phyloP scores from a whole-genome alignment of 2,888 invertebrate genomes.

The Plagodis dolabraria region DNA sequence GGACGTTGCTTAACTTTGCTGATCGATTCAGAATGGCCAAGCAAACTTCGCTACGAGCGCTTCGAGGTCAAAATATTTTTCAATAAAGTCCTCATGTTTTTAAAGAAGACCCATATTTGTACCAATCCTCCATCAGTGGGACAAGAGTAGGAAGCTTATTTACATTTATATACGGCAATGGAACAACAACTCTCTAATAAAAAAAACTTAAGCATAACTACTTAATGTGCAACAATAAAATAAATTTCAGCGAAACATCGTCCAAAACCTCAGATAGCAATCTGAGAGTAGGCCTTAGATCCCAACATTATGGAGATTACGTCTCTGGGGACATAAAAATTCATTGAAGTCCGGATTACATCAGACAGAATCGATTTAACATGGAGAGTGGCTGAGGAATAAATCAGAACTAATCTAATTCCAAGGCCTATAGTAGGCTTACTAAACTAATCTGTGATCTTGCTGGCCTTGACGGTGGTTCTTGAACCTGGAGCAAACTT shows the following conservation, averaged over 20 bases:
- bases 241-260: conserved; percentile 14
- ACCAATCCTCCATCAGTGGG: no score
- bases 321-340: conserved; percentile 35
- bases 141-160: no score
- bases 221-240: neutral
- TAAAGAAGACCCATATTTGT: no score
- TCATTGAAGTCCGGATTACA: conserved; percentile 32
- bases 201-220: no score
- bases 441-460: conserved; percentile 4
- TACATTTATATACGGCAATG: no score
- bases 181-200: no score
- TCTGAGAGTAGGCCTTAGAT: conserved; percentile 6
- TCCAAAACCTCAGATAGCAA: conserved; percentile 18
- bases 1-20: no score
- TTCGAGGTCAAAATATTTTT: no score
- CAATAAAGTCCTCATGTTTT: no score
- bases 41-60: no score
- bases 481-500: no score
- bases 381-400: conserved; percentile 9
- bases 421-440: conserved; percentile 5
- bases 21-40: no score
- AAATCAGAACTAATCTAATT: conserved; percentile 7
- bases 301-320: conserved; percentile 30
- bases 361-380: conserved; percentile 18
- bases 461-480: neutral